Evolutionary conservation across 1,140 invertebrate genomes (phyloP), one percentile per base, ranked within the genome.

Genomic region (Cotesia chilonis): DNA sequence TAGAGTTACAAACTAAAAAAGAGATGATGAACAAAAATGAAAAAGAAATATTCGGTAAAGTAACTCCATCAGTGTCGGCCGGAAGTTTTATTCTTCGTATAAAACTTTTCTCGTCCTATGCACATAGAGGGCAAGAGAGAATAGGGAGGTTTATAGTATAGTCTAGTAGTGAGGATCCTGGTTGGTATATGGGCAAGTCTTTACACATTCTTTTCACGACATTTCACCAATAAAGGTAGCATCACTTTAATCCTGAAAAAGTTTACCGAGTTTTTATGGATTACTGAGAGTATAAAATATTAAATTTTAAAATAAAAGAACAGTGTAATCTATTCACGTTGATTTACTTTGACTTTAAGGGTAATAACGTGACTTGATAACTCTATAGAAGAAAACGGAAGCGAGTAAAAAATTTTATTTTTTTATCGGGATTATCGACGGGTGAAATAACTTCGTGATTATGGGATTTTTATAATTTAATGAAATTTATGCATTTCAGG

Each of bases 61-160:
- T 70, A 70, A 70, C 69, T 70, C 69, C 47, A 70, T 70, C 47
- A 38, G 59, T 14, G 47, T 35, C 38, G 60, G 59, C 47, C 38
- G 51, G 61, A 70, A 70, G 69, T 70, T 70, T 70, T 61, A 70
- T 70, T 70, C 69, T 70, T 54, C 59, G 59, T 52, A n/a, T 59
- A 54, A 61, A 70, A 64, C 20, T 54, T 64, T 64, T 63, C 55
- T 68, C 36, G n/a, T n/a, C 28, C 35, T 28, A 28, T 54, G 28
- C 20, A 28, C 59, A 61, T 5, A 35, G 28, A 28, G 28, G 28
- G 4, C 35, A 5, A 28, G 12, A 59, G 52, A 68, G 52, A 52
- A 52, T 36, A 47, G 47, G 51, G 54, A 67, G 41, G 52, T 52
- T 10, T 52, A 36, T 20, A 52, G 28, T 28, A 28, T 28, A 28